phyloP scores from a whole-genome alignment of 2,888 invertebrate species.

The Calliopum simillimum region DNA sequence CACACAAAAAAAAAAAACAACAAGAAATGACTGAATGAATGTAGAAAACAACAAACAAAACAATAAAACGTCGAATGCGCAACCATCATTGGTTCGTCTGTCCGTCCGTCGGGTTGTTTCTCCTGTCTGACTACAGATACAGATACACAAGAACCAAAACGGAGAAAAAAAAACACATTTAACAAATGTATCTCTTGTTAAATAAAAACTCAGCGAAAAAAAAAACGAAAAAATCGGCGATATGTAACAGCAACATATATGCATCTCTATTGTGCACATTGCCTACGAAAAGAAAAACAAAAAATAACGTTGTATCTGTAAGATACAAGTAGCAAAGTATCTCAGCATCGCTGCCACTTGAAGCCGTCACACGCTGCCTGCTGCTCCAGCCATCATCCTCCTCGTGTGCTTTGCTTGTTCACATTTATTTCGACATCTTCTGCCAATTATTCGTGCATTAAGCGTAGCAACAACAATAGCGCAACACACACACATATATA shows the following conservation, averaged over 20 bases:
- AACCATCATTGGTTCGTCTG: constrained; percentile 54
- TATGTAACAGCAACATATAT: constrained; percentile 44
- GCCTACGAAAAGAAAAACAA: not conserved
- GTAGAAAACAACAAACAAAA: constrained; percentile 21
- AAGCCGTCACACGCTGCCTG: constrained; percentile 31
- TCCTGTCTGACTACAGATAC: not conserved
- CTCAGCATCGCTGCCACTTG: constrained; percentile 14
- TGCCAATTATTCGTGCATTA: constrained; percentile 24
- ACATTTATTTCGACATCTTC: constrained; percentile 30
- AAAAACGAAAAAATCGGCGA: constrained; percentile 34
- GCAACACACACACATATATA: not conserved
- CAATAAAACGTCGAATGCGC: constrained; percentile 47
- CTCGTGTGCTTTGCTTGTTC: constrained; percentile 25
- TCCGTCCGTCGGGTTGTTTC: constrained; percentile 11
- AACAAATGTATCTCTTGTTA: constrained; percentile 57
- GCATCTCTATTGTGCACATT: constrained; percentile 23
- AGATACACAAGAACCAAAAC: constrained; percentile 50
- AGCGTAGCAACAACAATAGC: constrained; percentile 10
- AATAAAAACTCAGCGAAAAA: constrained; percentile 34
- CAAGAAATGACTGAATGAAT: too few species aligned
- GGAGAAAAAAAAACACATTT: constrained; percentile 56
- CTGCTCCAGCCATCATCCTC: not conserved
- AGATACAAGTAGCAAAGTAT: not conserved
- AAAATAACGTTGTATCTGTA: not conserved
- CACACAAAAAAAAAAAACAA: too few species aligned